Percentiles rank a stretch among this genome's conserved stretches.
Conservation (phyloP, 2,113 vertebrate species). For the Anhinga anhinga region DNA sequence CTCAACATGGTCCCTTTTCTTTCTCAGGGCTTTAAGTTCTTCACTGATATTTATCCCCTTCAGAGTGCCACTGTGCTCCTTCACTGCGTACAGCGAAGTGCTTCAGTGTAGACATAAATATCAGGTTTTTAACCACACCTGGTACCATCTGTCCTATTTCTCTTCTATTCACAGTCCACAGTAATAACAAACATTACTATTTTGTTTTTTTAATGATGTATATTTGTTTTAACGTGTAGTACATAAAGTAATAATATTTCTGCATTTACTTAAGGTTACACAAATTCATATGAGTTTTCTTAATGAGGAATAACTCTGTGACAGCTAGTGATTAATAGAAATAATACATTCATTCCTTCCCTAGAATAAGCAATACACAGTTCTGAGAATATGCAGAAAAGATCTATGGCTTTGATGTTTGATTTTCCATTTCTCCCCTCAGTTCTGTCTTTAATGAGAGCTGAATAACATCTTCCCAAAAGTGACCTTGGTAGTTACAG, state of each 20-base stretch:
- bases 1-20: background rate
- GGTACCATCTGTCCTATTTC: background rate
- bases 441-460: background rate
- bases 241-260: background rate
- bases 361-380: background rate
- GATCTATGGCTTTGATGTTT: background rate
- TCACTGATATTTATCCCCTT: background rate
- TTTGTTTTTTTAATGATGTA: background rate
- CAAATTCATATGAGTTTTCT: background rate
- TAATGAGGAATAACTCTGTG: conserved; percentile 9
- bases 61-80: background rate
- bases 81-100: background rate
- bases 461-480: background rate
- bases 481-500: background rate
- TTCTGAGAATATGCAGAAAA: background rate
- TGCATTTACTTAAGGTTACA: background rate
- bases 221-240: background rate
- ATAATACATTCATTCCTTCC: background rate
- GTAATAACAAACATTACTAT: background rate
- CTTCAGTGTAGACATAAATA: background rate
- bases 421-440: background rate
- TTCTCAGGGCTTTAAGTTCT: background rate
- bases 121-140: background rate
- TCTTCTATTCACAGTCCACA: background rate
- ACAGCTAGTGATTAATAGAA: background rate